Percentiles rank a stretch among this genome's conserved stretches.
Conservation (phyloP, 2,113 vertebrate species). For the Chaetura pelagica region DNA sequence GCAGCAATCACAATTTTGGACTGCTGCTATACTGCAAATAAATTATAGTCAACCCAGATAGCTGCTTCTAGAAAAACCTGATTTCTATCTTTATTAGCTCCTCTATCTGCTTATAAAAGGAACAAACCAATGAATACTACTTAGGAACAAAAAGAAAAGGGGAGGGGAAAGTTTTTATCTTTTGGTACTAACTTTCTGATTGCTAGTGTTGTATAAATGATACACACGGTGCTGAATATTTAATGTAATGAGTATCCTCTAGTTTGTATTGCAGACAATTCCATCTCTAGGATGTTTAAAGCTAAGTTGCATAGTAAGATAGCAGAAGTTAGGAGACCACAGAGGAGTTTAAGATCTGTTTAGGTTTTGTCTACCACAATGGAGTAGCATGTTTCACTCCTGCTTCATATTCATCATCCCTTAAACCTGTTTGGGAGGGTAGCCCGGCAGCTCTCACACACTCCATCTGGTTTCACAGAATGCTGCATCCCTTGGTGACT, state of each 20-base stretch:
- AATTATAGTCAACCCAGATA: not conserved
- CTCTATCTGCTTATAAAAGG: not conserved
- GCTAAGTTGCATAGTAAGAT: not conserved
- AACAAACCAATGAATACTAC: not conserved
- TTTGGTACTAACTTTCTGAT: not conserved
- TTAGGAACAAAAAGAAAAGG: fast-evolving
- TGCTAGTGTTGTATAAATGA: not conserved
- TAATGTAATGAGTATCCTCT: not conserved
- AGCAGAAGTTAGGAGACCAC: slow-evolving; percentile 10
- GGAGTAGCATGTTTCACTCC: slow-evolving; percentile 17
- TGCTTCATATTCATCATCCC: slow-evolving; percentile 22
- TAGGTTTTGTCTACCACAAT: not conserved
- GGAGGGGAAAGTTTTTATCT: fast-evolving
- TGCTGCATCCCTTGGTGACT: not conserved
- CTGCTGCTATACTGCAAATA: not conserved
- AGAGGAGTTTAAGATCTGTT: not conserved
- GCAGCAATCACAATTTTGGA: not conserved
- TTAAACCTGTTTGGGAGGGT: slow-evolving; percentile 36
- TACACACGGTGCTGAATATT: not conserved
- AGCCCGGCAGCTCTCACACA: not conserved
- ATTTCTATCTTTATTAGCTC: not conserved
- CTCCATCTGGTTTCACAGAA: slow-evolving; percentile 40
- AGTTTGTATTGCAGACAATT: not conserved
- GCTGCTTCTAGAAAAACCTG: not conserved
- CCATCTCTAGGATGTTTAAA: not conserved